Evolutionary conservation across 2,113 vertebrate species (phyloP).

Genomic region (Oxyruncus cristatus): DNA sequence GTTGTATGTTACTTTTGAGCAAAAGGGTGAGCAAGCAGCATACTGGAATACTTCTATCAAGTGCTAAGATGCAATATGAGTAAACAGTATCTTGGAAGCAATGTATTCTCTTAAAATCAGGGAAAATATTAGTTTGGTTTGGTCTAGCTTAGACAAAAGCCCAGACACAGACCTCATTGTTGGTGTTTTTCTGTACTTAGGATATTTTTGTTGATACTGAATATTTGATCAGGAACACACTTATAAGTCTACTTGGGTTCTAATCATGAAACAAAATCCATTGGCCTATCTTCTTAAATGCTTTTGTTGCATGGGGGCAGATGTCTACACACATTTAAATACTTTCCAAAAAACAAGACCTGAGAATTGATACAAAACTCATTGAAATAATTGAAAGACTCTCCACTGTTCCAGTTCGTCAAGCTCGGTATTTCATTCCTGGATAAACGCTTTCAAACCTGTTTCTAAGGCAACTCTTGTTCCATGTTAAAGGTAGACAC

Average conservation of each 20-base stretch:
- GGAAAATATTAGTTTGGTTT: neutral
- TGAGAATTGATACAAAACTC: neutral
- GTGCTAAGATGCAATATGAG: neutral
- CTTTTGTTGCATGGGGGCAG: neutral
- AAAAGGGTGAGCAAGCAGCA: neutral
- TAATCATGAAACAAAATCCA: neutral
- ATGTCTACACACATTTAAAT: neutral
- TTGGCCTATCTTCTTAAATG: neutral
- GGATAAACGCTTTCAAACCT: neutral
- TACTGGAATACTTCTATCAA: neutral
- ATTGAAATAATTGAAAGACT: neutral
- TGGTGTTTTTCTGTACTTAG: neutral
- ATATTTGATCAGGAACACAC: neutral
- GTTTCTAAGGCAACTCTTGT: neutral
- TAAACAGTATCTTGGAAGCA: neutral
- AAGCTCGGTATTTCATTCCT: neutral
- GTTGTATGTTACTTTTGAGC: fast-evolving
- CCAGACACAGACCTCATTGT: neutral
- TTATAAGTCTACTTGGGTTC: neutral
- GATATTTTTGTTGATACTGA: neutral
- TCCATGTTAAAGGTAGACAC: neutral
- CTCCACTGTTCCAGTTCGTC: neutral
- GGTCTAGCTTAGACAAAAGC: neutral
- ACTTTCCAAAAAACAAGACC: neutral
- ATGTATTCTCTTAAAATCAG: neutral